Percentiles rank a stretch among this genome's conserved stretches.
These are phyloP conservation scores for Poeciliopsis turneri DNA, from an alignment of 2,797 vertebrate species.

Conservation along the genomic window DNA sequence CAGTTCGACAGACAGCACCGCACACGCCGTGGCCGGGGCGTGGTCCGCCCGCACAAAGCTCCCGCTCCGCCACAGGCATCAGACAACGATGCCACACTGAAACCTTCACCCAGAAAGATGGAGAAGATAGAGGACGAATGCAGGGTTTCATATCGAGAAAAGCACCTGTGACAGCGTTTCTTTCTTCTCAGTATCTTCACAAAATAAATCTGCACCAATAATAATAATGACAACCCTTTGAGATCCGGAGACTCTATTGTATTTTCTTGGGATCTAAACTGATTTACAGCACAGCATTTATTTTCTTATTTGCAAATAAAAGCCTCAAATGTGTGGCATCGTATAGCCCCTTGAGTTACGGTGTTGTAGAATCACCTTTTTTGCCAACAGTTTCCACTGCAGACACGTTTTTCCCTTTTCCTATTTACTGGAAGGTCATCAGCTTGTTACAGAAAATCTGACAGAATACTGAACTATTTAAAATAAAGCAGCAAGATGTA, in stretches of 20 bases:
- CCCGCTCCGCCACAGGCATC: conserved; percentile 16
- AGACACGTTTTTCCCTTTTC: not conserved
- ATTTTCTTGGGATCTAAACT: not conserved
- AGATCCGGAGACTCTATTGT: not conserved
- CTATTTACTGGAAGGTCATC: not conserved
- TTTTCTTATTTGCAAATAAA: not conserved
- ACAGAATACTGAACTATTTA: not conserved
- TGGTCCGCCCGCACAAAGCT: conserved; percentile 70
- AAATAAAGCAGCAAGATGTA: not conserved
- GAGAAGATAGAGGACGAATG: not conserved
- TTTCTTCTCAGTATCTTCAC: not conserved
- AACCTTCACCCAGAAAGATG: not conserved
- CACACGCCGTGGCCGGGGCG: conserved; percentile 64
- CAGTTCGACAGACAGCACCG: conserved; percentile 47
- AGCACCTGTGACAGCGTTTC: not conserved
- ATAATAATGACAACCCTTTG: not conserved
- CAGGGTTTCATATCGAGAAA: not conserved
- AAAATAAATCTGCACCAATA: not conserved
- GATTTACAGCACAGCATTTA: not conserved
- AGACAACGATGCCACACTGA: conserved; percentile 21
- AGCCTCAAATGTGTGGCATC: not conserved
- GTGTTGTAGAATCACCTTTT: not conserved
- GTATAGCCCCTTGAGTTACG: not conserved
- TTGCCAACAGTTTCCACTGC: not conserved
- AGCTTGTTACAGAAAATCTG: not conserved